phyloP scores from a whole-genome alignment of 2,888 invertebrate species.

The Drosophila tanythrix region DNA sequence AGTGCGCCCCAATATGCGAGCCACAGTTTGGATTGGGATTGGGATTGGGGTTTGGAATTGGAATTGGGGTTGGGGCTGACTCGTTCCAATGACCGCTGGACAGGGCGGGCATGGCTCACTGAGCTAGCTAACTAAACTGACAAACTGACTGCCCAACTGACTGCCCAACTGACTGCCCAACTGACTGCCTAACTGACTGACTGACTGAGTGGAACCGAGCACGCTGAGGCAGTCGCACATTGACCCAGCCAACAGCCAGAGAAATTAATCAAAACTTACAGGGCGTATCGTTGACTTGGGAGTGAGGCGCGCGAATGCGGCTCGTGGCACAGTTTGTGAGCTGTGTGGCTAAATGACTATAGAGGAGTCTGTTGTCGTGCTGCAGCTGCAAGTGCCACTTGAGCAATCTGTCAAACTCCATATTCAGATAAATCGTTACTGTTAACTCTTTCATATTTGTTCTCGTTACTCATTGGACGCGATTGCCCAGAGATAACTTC shows the following conservation, averaged over 20 bases:
- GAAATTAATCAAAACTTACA: slow-evolving; percentile 63
- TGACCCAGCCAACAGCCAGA: slow-evolving; percentile 44
- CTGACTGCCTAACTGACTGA: background rate
- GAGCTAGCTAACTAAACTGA: slow-evolving; percentile 29
- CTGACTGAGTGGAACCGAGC: background rate
- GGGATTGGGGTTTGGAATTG: background rate
- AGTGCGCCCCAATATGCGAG: slow-evolving; percentile 32
- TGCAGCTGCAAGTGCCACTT: slow-evolving; percentile 13
- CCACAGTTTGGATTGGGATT: background rate
- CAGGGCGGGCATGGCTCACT: slow-evolving; percentile 48
- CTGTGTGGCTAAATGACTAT: background rate
- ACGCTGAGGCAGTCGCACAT: slow-evolving; percentile 34
- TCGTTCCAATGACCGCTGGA: slow-evolving; percentile 41
- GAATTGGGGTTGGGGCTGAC: slow-evolving; percentile 2
- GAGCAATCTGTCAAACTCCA: slow-evolving; percentile 22
- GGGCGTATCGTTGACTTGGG: slow-evolving; percentile 46
- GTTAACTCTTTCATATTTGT: background rate
- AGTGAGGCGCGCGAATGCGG: slow-evolving; percentile 8
- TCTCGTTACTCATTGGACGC: background rate
- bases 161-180: background rate
- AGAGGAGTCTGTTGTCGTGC: slow-evolving; percentile 33
- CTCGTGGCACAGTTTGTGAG: slow-evolving; percentile 59
- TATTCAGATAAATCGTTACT: background rate
- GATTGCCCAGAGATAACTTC: background rate
- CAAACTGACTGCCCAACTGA: background rate